These are phyloP conservation scores for Caenorhabditis sulstoni DNA, from an alignment of 2,888 invertebrate genomes.

Conservation along the genomic window DNA sequence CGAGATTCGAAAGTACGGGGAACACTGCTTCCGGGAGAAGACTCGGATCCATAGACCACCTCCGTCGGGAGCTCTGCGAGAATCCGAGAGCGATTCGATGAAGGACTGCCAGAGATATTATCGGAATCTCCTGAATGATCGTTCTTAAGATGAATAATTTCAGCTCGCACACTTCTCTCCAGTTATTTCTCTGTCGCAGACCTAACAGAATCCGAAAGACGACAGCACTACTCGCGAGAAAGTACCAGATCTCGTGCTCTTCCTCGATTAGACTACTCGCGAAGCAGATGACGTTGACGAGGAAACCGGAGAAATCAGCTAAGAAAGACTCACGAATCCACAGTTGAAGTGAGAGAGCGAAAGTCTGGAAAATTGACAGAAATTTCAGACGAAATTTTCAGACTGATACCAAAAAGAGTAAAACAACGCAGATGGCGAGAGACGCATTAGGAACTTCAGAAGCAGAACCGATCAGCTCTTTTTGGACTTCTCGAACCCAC, in stretches of 20 bases:
- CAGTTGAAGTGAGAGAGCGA: background rate
- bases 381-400: background rate
- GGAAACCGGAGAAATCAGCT: slow-evolving; percentile 14
- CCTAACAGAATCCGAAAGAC: background rate
- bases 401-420: slow-evolving; percentile 16
- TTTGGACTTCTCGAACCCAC: slow-evolving; percentile 39
- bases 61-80: slow-evolving; percentile 59
- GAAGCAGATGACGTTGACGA: slow-evolving; percentile 51
- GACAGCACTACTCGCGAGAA: slow-evolving; percentile 32
- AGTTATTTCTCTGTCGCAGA: background rate
- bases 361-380: slow-evolving; percentile 27
- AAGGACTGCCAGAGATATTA: slow-evolving; percentile 23
- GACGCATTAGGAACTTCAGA: slow-evolving; percentile 29
- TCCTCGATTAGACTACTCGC: slow-evolving; percentile 76
- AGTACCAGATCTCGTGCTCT: slow-evolving; percentile 77
- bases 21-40: slow-evolving; percentile 32
- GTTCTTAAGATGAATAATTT: background rate
- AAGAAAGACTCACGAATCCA: background rate
- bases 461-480: slow-evolving; percentile 36
- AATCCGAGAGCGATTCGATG: slow-evolving; percentile 66
- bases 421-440: slow-evolving; percentile 15
- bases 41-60: slow-evolving; percentile 70
- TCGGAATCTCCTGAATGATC: background rate
- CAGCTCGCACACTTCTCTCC: slow-evolving; percentile 1
- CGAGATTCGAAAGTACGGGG: slow-evolving; percentile 20